Base-by-base conservation (phyloP, 2,113 vertebrate species). In the Anthoscopus minutus region DNA sequence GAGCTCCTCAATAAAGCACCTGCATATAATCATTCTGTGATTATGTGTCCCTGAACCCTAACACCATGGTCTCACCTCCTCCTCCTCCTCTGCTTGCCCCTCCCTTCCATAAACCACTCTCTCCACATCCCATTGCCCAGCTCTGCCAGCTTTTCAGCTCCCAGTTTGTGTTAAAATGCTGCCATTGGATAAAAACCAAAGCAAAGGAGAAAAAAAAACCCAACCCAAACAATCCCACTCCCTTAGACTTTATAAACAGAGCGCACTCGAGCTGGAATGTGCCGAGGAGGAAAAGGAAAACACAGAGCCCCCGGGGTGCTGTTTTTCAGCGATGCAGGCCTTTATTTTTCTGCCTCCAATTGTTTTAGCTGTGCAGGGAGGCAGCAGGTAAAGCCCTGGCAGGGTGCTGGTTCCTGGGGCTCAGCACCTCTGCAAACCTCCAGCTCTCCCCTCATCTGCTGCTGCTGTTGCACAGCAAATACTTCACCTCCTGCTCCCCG, bases 281-380 rank as follows among this genome's bases (percentile, higher is more conserved):
- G 80, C 78, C 2, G 31, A 81, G 67, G 78, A 88, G 84, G 54
- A 60, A 72, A 93, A 91, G 72, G 69, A 86, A 95, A 91, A 66
- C 51, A 85, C 53, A 21, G 53, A 80, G n/a, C 56, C 71, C 69
- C 48, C 8, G 2, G 86, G 57, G 76, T 77, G 91, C 91, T 21
- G 18, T 58, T 86, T 91, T 27, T 93, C 79, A 88, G 65, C 11
- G 27, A 8, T 7, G 22, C 24, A 45, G 80, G 72, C 27, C 76
- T 92, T 74, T 61, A 33, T 92, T 71, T 71, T 45, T 15, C 70
- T 74, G 67, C 50, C 11, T 50, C 1, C 31, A 5, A 57, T 66
- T 24, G 45, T 83, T 82, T 64, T 13, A 65, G 73, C 69, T 40
- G 18, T 23, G 27, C 37, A 25, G 80, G 47, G 79, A 76, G n/a